Percentiles rank a stretch among this genome's conserved stretches.
Conservation (phyloP, 1,140 invertebrate species). For the Hypsibius dujardini region DNA sequence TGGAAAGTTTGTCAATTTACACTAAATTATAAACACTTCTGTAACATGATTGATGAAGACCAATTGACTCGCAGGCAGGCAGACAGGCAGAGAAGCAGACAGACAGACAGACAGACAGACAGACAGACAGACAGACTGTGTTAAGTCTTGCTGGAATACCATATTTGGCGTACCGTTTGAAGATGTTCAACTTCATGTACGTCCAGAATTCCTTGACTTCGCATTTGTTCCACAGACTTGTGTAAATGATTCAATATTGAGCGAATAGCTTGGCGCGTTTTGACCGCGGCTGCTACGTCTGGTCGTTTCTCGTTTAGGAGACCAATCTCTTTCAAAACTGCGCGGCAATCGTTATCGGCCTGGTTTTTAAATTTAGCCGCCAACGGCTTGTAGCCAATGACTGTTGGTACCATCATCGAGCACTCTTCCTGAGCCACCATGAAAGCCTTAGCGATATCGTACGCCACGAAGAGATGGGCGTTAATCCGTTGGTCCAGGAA, state of each 20-base stretch:
- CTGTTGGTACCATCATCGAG: conserved; percentile 29
- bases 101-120: no score
- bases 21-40: background rate
- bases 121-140: no score
- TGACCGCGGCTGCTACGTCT: conserved; percentile 35
- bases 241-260: conserved; percentile 34
- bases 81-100: no score
- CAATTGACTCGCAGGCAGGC: no score
- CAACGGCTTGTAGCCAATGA: conserved; percentile 30
- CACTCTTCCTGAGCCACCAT: conserved; percentile 33
- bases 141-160: no score
- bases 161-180: no score
- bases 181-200: conserved; percentile 30
- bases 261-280: conserved; percentile 35
- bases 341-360: conserved; percentile 26
- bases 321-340: conserved; percentile 32
- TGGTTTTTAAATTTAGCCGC: conserved; percentile 27
- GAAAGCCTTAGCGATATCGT: conserved; percentile 31
- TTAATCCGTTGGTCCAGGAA: conserved; percentile 28
- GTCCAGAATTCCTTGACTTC: conserved; percentile 33
- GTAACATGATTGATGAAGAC: background rate
- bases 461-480: conserved; percentile 29
- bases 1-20: background rate
- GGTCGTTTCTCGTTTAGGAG: conserved; percentile 34
- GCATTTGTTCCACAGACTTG: conserved; percentile 30